Conservation (phyloP, 2,113 vertebrate genomes). For the Tyto alba region DNA sequence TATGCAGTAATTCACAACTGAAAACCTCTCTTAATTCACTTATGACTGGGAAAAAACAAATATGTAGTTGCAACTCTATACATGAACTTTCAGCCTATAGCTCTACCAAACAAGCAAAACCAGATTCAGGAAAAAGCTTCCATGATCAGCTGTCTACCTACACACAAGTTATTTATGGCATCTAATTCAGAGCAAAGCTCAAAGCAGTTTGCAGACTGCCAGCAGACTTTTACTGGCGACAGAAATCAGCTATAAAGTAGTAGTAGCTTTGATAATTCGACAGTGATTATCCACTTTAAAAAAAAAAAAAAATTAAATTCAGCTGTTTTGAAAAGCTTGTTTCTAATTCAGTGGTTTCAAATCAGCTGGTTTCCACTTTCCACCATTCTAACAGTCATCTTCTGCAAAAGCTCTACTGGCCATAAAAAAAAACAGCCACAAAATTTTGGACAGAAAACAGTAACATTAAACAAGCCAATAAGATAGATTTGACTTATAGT, state of each 20-base stretch:
- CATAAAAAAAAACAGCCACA: neutral
- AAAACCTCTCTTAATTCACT: neutral
- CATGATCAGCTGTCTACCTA: neutral
- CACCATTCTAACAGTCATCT: neutral
- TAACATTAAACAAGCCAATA: neutral
- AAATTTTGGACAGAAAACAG: neutral
- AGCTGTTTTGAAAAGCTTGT: neutral
- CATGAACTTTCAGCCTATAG: neutral
- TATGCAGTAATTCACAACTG: neutral
- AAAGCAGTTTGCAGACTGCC: neutral
- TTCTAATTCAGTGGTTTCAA: neutral
- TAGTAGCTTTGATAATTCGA: neutral
- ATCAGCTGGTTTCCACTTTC: neutral
- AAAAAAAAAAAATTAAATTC: too few species aligned
- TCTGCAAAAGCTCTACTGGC: neutral
- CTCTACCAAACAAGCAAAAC: neutral
- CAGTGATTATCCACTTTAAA: neutral
- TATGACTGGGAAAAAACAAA: neutral
- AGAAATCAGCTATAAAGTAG: neutral
- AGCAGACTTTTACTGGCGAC: neutral
- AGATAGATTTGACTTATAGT: neutral
- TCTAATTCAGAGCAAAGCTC: slow-evolving; percentile 6
- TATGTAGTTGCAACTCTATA: neutral
- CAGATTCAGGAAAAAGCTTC: neutral
- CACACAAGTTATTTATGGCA: slow-evolving; percentile 16